These are phyloP conservation scores for Nomada lathburiana DNA, from an alignment of 2,888 invertebrate genomes.

Conservation along the genomic window DNA sequence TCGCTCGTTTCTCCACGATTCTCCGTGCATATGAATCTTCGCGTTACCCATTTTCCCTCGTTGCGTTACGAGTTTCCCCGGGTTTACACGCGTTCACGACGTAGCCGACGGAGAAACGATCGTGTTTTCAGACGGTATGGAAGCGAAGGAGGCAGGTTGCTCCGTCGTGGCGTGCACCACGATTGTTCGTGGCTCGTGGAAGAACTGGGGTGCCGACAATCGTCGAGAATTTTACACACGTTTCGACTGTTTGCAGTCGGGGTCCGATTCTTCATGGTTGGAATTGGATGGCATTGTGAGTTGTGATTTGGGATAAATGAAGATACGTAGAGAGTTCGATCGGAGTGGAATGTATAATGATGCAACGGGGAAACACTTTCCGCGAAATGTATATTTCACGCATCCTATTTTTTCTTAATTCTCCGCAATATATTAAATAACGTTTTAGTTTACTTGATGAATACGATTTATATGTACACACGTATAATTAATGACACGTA, in stretches of 20 bases:
- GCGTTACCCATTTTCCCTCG: not conserved
- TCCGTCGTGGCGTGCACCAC: not conserved
- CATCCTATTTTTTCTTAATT: too few relatives aligned
- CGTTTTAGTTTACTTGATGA: too few relatives aligned
- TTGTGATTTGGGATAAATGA: too few relatives aligned
- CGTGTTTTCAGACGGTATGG: conserved; percentile 12
- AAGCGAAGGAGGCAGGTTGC: not conserved
- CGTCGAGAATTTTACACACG: not conserved
- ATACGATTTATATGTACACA: too few relatives aligned
- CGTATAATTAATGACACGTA: too few relatives aligned
- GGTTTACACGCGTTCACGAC: conserved; percentile 6
- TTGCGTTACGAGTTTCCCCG: not conserved
- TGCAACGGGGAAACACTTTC: too few relatives aligned
- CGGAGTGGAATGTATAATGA: too few relatives aligned
- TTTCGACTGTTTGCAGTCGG: not conserved
- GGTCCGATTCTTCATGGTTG: not conserved
- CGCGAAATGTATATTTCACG: too few relatives aligned
- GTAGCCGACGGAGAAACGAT: not conserved
- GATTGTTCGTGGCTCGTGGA: not conserved
- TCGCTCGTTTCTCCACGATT: not conserved
- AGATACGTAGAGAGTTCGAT: too few relatives aligned
- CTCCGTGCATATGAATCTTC: not conserved
- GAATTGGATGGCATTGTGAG: not conserved
- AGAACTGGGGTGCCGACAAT: not conserved
- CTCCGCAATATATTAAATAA: too few relatives aligned